phyloP scores from a whole-genome alignment of 2,888 invertebrate species.

The Lampropteryx suffumata region DNA sequence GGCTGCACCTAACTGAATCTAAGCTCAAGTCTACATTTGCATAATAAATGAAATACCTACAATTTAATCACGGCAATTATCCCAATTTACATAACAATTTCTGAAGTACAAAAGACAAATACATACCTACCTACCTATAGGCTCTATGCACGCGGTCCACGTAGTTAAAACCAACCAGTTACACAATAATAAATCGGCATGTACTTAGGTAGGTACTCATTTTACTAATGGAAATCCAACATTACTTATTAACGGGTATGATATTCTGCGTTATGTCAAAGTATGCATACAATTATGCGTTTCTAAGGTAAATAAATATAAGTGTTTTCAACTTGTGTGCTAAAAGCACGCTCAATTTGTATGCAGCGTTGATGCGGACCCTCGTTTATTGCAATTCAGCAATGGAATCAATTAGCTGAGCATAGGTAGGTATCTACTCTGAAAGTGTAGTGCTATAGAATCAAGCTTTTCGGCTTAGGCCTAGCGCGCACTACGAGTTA shows the following conservation, averaged over 20 bases:
- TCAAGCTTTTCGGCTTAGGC: too few relatives aligned
- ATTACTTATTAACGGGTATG: conserved; percentile 28
- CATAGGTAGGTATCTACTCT: conserved; percentile 15
- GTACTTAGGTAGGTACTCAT: conserved; percentile 8
- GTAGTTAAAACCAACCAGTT: too few relatives aligned
- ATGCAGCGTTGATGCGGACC: conserved; percentile 57
- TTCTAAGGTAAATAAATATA: conserved; percentile 39
- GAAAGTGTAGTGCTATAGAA: conserved; percentile 11
- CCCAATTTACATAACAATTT: neutral
- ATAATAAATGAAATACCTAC: too few relatives aligned
- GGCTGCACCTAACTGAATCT: neutral
- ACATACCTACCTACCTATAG: neutral
- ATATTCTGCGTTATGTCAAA: conserved; percentile 38
- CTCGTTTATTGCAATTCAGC: conserved; percentile 58
- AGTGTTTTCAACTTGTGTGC: conserved; percentile 42
- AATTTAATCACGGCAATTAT: too few relatives aligned
- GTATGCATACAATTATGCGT: conserved; percentile 36
- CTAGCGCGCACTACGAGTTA: too few relatives aligned
- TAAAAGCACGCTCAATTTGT: conserved; percentile 61
- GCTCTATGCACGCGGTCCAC: too few relatives aligned
- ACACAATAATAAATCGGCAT: conserved; percentile 19
- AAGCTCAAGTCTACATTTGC: too few relatives aligned
- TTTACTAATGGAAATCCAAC: conserved; percentile 35
- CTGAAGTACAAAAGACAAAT: neutral
- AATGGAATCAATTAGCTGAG: conserved; percentile 46